Conservation (phyloP, 2,888 invertebrate genomes). For the Heteropelma amictum region DNA sequence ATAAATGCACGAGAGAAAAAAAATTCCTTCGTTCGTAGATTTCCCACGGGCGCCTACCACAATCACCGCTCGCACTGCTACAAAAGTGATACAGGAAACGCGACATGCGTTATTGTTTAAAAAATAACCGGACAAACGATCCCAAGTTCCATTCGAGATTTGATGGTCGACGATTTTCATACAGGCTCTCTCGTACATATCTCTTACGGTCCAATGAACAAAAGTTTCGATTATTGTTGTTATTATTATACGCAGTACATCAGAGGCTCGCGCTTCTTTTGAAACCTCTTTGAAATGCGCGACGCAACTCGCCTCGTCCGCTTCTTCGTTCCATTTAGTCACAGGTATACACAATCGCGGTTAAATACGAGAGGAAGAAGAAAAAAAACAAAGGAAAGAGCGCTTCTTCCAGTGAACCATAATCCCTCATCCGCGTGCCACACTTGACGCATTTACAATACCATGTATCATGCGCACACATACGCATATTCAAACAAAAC, state of each 20-base stretch:
- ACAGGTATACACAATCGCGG: slow-evolving; percentile 28
- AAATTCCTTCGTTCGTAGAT: background rate
- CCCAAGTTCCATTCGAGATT: slow-evolving; percentile 16
- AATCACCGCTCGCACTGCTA: background rate
- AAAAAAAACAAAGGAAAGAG: slow-evolving; percentile 25
- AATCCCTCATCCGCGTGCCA: slow-evolving; percentile 50
- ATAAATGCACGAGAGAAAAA: slow-evolving; percentile 7
- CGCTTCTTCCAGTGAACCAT: slow-evolving; percentile 47
- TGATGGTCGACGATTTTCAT: background rate
- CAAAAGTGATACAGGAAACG: background rate
- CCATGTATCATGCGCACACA: background rate
- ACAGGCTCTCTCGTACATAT: background rate
- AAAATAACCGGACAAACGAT: slow-evolving; percentile 9
- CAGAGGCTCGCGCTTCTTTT: slow-evolving; percentile 31
- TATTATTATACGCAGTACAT: slow-evolving; percentile 5
- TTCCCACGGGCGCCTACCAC: slow-evolving; percentile 15
- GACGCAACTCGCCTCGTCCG: slow-evolving; percentile 36
- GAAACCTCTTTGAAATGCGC: slow-evolving; percentile 49
- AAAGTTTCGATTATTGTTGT: slow-evolving; percentile 38
- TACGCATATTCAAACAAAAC: background rate
- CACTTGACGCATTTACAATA: slow-evolving; percentile 48
- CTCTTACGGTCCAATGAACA: background rate
- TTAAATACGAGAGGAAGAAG: slow-evolving; percentile 31
- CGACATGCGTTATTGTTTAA: slow-evolving; percentile 10
- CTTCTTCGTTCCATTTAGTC: slow-evolving; percentile 41